Percentiles rank a stretch among this genome's conserved stretches.
Evolutionary conservation across 2,888 invertebrate genomes (phyloP).

Genomic region (Deilephila porcellus): DNA sequence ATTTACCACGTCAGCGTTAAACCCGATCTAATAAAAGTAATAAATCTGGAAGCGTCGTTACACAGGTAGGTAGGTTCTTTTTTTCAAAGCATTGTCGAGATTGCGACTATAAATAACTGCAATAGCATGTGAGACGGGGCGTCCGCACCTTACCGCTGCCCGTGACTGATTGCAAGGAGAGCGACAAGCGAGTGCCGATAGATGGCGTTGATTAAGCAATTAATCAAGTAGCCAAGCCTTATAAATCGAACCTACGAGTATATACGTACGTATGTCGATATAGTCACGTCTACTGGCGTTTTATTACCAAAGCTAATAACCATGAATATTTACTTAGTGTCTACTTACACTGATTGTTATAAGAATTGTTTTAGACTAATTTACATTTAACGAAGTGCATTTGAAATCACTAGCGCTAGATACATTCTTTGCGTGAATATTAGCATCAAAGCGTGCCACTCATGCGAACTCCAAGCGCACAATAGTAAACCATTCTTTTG

Average conservation of each 20-base stretch:
- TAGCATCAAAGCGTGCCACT: background rate
- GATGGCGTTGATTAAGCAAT: constrained; percentile 77
- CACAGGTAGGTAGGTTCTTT: constrained; percentile 69
- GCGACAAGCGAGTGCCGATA: constrained; percentile 70
- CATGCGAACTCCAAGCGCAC: constrained; percentile 31
- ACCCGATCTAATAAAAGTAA: constrained; percentile 66
- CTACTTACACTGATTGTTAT: background rate
- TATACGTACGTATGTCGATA: constrained; percentile 32
- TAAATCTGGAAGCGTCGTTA: constrained; percentile 65
- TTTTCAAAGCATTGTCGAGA: constrained; percentile 65
- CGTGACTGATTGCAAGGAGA: constrained; percentile 72
- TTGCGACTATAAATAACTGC: constrained; percentile 79
- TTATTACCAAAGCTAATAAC: background rate
- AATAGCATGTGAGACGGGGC: constrained; percentile 61
- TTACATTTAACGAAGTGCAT: no score
- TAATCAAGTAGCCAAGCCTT: constrained; percentile 64
- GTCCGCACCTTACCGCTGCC: constrained; percentile 61
- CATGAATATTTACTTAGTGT: background rate
- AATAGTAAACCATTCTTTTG: constrained; percentile 40
- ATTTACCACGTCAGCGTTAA: constrained; percentile 58
- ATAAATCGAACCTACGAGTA: constrained; percentile 37
- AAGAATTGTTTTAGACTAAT: no score
- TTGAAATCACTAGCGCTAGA: no score
- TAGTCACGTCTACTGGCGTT: background rate
- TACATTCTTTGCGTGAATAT: background rate